These are phyloP conservation scores for Adineta ricciae DNA, from an alignment of 2,888 invertebrate genomes.

Conservation along the genomic window DNA sequence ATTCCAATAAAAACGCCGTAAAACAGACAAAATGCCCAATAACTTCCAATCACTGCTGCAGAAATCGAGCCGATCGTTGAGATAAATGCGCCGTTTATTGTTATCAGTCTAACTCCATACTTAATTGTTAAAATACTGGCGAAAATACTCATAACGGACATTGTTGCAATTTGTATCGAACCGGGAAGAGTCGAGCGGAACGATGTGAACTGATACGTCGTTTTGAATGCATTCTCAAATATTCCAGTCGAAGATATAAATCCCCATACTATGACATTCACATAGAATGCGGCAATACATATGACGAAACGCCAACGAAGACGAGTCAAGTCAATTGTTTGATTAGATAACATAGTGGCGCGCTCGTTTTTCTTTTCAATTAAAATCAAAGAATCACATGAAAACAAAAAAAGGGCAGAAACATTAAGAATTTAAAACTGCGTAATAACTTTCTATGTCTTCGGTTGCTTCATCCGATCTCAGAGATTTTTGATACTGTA, in stretches of 20 bases:
- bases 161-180: background rate
- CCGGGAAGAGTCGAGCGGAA: background rate
- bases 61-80: background rate
- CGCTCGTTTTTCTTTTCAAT: background rate
- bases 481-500: background rate
- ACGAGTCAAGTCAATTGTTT: background rate
- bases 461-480: too few species aligned
- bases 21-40: slow-evolving; percentile 3
- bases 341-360: background rate
- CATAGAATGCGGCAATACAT: slow-evolving; percentile 10
- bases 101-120: background rate
- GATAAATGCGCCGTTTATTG: background rate
- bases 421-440: too few species aligned
- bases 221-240: slow-evolving; percentile 2
- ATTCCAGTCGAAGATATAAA: slow-evolving; percentile 3
- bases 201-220: background rate
- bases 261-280: slow-evolving; percentile 10
- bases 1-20: background rate
- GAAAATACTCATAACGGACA: background rate
- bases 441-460: too few species aligned
- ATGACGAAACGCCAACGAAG: background rate
- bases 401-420: background rate
- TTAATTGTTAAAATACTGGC: background rate
- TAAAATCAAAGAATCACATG: too few species aligned
- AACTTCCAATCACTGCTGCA: background rate